Evolutionary conservation across 2,888 invertebrate genomes (phyloP), one percentile per base, ranked within the genome.

Genomic region (Notodonta ziczac): DNA sequence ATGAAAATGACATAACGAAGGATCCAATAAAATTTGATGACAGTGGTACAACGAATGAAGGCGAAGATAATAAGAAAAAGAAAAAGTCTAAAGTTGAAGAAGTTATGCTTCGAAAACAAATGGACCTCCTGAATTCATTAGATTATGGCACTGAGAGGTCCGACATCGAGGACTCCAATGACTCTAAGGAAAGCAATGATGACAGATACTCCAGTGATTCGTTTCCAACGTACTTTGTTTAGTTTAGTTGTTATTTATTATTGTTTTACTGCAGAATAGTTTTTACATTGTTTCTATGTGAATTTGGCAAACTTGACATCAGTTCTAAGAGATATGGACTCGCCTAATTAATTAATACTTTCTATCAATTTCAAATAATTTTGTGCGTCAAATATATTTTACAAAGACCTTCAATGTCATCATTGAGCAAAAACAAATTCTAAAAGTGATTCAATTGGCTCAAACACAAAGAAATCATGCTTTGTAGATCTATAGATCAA

Each of bases 131-230:
- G 2, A 88, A 87, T 69, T 88, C 87, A 2, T 71, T 89, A 12
- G 91, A 91, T 61, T 88, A 91, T 57, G 86, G 79, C 0, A 85
- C 83, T 3, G 87, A 85, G 12, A 83, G 73, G 63, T 53, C 72
- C 2, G 82, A 84, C 2, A 53, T 74, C 10, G 84, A 83, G 4
- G 83, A 82, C 1, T 62, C 76, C 0, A 24, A 24, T 24, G 84
- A 82, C 4, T 80, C 81, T 0, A 88, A 83, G 57, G 83, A 85
- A 10, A 65, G 67, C 4, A 74, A 63, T 57, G 78, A 75, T 4
- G 74, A 68, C 5, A 76, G 58, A 44, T 78, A 77, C 64, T 66
- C 76, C n/a, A 78, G 72, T 5, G 87, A 85, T 12, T 60, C 65
- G 0, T 86, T 82, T 57, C 68, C 81, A 0, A 62, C 81, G 5